Evolutionary conservation across 2,113 vertebrate genomes (phyloP).

Genomic region (Phoxinus phoxinus): DNA sequence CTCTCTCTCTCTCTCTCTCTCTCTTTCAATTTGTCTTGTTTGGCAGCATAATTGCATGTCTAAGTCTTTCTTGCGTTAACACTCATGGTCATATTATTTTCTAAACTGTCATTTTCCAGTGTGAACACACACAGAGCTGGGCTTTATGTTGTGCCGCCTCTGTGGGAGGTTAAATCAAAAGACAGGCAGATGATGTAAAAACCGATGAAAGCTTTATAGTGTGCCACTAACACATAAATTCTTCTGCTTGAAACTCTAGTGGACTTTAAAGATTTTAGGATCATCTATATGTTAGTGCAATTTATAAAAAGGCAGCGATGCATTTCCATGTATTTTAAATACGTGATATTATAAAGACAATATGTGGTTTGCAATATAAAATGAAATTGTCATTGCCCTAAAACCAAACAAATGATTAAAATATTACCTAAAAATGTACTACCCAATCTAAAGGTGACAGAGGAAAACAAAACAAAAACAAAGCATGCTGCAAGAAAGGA

Average conservation of each 20-base stretch:
- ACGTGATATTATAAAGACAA: background rate
- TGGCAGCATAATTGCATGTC: conserved; percentile 18
- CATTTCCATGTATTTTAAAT: background rate
- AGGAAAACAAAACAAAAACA: background rate
- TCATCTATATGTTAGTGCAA: background rate
- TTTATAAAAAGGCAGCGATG: background rate
- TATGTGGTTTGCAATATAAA: background rate
- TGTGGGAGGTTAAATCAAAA: conserved; percentile 15
- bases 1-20: background rate
- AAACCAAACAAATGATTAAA: background rate
- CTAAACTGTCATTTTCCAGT: conserved; percentile 19
- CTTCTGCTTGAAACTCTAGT: background rate
- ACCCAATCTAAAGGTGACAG: background rate
- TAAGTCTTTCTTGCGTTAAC: conserved; percentile 29
- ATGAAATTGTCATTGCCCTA: background rate
- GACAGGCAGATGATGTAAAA: background rate
- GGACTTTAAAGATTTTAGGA: background rate
- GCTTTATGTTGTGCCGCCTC: background rate
- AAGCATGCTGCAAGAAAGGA: background rate
- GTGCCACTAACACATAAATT: background rate
- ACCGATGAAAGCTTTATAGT: background rate
- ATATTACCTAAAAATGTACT: background rate
- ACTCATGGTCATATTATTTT: conserved; percentile 29
- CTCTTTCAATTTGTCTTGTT: conserved; percentile 3
- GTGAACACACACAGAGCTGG: conserved; percentile 12